These are phyloP conservation scores for Chelon auratus DNA, from an alignment of 2,797 vertebrate genomes.

Conservation along the genomic window DNA sequence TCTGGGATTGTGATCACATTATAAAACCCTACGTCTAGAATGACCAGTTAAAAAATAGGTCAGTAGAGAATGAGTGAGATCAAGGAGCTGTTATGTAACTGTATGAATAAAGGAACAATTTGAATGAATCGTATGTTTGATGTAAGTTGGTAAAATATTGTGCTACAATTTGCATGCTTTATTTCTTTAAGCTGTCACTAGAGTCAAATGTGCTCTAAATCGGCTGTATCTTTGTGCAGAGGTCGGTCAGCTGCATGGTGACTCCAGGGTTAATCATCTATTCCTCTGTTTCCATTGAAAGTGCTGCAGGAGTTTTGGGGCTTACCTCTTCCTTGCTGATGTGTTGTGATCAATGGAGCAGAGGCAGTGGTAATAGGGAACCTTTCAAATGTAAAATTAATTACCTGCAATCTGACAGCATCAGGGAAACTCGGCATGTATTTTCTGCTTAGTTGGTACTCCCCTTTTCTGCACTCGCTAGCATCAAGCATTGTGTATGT, in stretches of 20 bases:
- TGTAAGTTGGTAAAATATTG: constrained; percentile 3
- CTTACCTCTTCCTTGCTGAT: constrained; percentile 51
- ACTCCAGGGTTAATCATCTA: constrained; percentile 31
- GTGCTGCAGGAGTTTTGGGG: constrained; percentile 45
- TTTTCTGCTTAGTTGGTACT: constrained; percentile 72
- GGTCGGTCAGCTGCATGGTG: constrained; percentile 13
- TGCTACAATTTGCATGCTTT: constrained; percentile 10
- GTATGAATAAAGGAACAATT: constrained; percentile 14
- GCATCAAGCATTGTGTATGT: constrained; percentile 47
- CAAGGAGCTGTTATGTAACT: constrained; percentile 17
- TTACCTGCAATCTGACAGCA: constrained; percentile 73
- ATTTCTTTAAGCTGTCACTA: background rate
- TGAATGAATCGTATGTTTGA: constrained; percentile 15
- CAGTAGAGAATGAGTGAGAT: background rate
- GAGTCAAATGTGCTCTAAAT: background rate
- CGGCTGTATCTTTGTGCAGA: constrained; percentile 5
- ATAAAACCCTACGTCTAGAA: background rate
- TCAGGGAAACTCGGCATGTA: constrained; percentile 70
- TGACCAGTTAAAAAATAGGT: background rate
- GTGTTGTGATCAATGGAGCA: constrained; percentile 67
- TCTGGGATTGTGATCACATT: background rate
- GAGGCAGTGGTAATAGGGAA: constrained; percentile 62
- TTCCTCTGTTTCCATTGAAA: constrained; percentile 31
- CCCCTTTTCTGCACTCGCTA: constrained; percentile 54
- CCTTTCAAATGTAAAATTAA: constrained; percentile 78